Evolutionary conservation across 2,797 vertebrate species (phyloP), one percentile per base, ranked within the genome.

Genomic region (Brachyrhaphis roseni): DNA sequence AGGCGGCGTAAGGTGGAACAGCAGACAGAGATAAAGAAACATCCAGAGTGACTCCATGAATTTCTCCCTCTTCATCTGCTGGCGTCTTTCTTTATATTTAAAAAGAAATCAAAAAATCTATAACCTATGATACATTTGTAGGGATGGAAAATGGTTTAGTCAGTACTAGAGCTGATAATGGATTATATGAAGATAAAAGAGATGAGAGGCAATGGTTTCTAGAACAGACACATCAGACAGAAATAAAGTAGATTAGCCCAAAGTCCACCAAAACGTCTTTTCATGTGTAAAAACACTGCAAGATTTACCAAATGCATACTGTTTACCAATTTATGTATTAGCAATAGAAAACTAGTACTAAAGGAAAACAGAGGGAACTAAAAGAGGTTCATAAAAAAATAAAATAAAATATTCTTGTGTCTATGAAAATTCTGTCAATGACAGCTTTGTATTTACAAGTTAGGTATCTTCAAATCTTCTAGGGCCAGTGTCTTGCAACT

Each of bases 11-110:
- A 94, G 91, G 78, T 73, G 78, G 75, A 75, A 77, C 82, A 82
- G 82, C 77, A 91, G 82, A 95, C 94, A 93, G 95, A 94, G 95
- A 96, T 95, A 95, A 95, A 96, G 96, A 96, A 95, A 96, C 28
- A 95, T 93, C 62, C 74, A 0, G 34, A 6, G 45, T 72, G 59
- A 80, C 72, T 95, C 92, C 68, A 73, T 91, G 93, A 93, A 93
- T 92, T 92, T 95, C 95, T 96, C 91, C 93, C 94, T 78, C 57
- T 90, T 28, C 55, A 34, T 31, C 57, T 62, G 28, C 28, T 62
- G 28, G 68, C n/a, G 75, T 53, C 74, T n/a, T 68, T 77, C 82
- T 77, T 36, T 2, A 31, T 13, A 16, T 62, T 62, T 16, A 62
- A 62, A 6, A 62, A 18, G 13, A n/a, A 62, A 23, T 51, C 7